Conservation (phyloP, 2,797 vertebrate genomes). For the Dryobates pubescens region DNA sequence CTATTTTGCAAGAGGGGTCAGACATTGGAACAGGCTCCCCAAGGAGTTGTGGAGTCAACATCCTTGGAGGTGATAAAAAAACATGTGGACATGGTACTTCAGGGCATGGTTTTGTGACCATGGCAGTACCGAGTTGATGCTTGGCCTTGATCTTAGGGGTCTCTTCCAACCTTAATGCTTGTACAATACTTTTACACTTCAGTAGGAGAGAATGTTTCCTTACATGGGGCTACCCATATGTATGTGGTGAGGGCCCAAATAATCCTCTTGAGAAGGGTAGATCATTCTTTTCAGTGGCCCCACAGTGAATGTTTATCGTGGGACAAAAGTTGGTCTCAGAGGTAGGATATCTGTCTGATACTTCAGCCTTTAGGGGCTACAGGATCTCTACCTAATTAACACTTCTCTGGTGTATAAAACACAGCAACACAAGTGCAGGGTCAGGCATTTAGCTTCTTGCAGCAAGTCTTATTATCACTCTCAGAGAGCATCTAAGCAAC, state of each 20-base stretch:
- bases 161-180: too few species aligned
- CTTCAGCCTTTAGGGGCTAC: not conserved
- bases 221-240: slow-evolving; percentile 15
- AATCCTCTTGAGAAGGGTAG: not conserved
- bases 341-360: not conserved
- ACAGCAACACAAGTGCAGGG: slow-evolving; percentile 24
- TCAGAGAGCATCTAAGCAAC: not conserved
- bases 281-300: not conserved
- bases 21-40: too few species aligned
- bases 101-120: too few species aligned
- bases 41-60: too few species aligned
- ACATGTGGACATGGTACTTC: too few species aligned
- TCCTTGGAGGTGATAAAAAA: too few species aligned
- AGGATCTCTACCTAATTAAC: slow-evolving; percentile 54
- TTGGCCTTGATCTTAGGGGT: too few species aligned
- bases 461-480: slow-evolving; percentile 61
- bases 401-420: slow-evolving; percentile 27
- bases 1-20: too few species aligned
- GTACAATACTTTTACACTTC: not conserved
- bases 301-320: rapidly evolving
- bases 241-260: not conserved
- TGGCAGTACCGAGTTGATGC: too few species aligned
- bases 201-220: slow-evolving; percentile 15
- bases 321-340: not conserved
- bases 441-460: slow-evolving; percentile 29